These are phyloP conservation scores for Suncus etruscus DNA, from an alignment of 2,113 vertebrate species.

Conservation along the genomic window DNA sequence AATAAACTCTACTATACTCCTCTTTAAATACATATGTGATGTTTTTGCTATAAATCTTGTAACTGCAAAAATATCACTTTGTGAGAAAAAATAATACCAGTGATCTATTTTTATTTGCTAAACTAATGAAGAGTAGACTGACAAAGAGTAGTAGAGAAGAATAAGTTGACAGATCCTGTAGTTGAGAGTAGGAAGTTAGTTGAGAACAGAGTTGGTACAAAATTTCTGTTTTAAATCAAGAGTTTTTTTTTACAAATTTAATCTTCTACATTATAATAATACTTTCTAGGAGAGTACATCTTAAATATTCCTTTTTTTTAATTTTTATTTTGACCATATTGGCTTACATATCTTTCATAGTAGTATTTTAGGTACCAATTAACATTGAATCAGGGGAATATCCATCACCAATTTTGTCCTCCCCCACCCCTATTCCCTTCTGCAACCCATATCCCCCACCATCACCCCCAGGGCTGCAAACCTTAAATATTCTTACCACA, in stretches of 20 bases:
- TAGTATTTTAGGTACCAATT: too few species aligned
- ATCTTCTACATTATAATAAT: neutral
- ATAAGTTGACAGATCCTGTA: neutral
- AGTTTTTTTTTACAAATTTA: neutral
- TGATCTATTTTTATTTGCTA: neutral
- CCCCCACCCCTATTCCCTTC: too few species aligned
- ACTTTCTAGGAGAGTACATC: neutral
- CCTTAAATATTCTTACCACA: neutral
- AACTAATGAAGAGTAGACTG: neutral
- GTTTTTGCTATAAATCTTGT: conserved; percentile 44
- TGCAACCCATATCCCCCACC: too few species aligned
- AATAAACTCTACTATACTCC: neutral
- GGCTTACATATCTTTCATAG: too few species aligned
- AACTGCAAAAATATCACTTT: conserved; percentile 29
- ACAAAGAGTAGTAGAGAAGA: neutral
- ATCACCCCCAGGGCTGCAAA: too few species aligned
- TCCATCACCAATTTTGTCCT: too few species aligned
- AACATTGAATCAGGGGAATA: too few species aligned
- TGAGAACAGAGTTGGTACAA: neutral
- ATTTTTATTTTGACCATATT: too few species aligned
- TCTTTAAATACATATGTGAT: neutral
- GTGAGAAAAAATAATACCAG: neutral
- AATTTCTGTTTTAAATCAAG: neutral
- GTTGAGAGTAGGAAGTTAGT: too few species aligned
- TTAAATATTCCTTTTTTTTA: neutral